These are phyloP conservation scores for Orthosia incerta DNA, from an alignment of 2,888 invertebrate species.

Conservation along the genomic window DNA sequence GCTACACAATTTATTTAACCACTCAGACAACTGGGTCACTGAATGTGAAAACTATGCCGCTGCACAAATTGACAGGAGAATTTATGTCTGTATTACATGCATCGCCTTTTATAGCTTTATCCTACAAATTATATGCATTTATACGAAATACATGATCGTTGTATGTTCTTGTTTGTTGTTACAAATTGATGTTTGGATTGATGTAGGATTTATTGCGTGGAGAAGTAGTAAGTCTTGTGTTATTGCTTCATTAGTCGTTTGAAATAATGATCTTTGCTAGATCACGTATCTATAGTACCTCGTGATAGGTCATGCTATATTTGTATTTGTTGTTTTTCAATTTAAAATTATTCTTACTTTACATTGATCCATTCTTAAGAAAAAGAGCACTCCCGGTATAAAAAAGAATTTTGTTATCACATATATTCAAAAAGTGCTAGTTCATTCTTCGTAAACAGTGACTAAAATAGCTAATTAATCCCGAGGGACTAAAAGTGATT, in stretches of 20 bases:
- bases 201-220: constrained; percentile 22
- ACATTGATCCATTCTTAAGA: too few relatives aligned
- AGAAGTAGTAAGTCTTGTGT: not conserved
- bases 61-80: constrained; percentile 56
- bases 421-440: too few relatives aligned
- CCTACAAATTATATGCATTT: constrained; percentile 44
- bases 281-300: not conserved
- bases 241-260: constrained; percentile 36
- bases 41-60: constrained; percentile 57
- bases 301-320: not conserved
- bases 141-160: constrained; percentile 17
- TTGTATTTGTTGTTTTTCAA: not conserved
- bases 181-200: constrained; percentile 33
- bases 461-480: too few relatives aligned
- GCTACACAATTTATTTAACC: constrained; percentile 49
- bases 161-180: constrained; percentile 21
- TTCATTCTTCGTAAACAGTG: too few relatives aligned
- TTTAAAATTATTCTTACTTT: too few relatives aligned
- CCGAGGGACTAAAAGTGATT: too few relatives aligned
- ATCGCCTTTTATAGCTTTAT: constrained; percentile 53
- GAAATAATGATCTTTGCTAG: not conserved
- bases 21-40: constrained; percentile 49
- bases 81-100: constrained; percentile 49
- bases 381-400: too few relatives aligned
- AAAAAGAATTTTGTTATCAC: too few relatives aligned